Percentiles rank a stretch among this genome's conserved stretches.
Conservation (phyloP, 2,888 invertebrate species). For the Plemyria rubiginata region DNA sequence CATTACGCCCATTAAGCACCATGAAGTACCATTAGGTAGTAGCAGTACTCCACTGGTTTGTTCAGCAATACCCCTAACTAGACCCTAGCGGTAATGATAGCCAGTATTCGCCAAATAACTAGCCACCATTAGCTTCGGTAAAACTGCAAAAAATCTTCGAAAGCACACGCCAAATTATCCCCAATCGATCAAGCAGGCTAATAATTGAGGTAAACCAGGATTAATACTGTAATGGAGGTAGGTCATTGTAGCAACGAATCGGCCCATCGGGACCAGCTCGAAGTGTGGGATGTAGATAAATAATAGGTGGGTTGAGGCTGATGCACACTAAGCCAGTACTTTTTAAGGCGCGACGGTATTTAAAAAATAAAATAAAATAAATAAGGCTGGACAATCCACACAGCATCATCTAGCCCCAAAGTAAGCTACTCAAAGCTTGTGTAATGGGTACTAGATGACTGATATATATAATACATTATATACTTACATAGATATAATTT, state of each 20-base stretch:
- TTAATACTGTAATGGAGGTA: slow-evolving; percentile 40
- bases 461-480: no score
- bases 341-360: no score
- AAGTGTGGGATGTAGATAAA: slow-evolving; percentile 18
- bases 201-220: slow-evolving; percentile 36
- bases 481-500: no score
- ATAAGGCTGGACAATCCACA: no score
- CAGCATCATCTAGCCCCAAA: no score
- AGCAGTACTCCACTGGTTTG: neutral
- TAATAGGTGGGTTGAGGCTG: slow-evolving; percentile 9
- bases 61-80: neutral
- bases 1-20: no score
- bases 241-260: slow-evolving; percentile 37
- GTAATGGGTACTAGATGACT: no score
- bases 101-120: neutral
- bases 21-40: no score
- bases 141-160: slow-evolving; percentile 15
- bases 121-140: slow-evolving; percentile 5
- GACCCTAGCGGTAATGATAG: neutral
- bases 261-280: slow-evolving; percentile 29
- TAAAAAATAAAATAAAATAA: no score
- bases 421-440: no score
- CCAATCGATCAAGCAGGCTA: slow-evolving; percentile 27
- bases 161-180: slow-evolving; percentile 23
- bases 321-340: neutral